Percentiles rank a stretch among this genome's conserved stretches.
These are phyloP conservation scores for Eristalinus sepulchralis DNA, from an alignment of 2,888 invertebrate genomes.

Conservation along the genomic window DNA sequence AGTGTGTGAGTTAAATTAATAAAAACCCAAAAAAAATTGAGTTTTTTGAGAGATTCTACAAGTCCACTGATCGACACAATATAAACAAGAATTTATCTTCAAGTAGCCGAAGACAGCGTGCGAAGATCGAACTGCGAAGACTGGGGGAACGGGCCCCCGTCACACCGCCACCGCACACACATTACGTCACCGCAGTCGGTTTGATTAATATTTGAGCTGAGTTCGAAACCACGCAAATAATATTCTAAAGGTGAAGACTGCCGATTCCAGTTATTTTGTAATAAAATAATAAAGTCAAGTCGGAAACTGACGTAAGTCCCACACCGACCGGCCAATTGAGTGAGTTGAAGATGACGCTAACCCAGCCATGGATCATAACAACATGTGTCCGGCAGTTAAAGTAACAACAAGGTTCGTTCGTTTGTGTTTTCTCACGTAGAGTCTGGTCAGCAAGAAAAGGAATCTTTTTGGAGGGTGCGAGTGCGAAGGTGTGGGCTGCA, in stretches of 20 bases:
- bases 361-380: slow-evolving; percentile 23
- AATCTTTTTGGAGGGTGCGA: background rate
- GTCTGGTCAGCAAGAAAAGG: slow-evolving; percentile 33
- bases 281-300: slow-evolving; percentile 13
- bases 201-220: slow-evolving; percentile 62
- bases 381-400: slow-evolving; percentile 32
- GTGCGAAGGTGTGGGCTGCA: background rate
- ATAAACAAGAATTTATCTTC: slow-evolving; percentile 44
- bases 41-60: slow-evolving; percentile 1
- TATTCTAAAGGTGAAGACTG: slow-evolving; percentile 53
- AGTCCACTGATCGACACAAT: slow-evolving; percentile 43
- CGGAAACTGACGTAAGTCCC: slow-evolving; percentile 64
- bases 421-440: background rate
- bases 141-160: background rate
- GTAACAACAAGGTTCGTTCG: background rate
- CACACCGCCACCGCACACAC: slow-evolving; percentile 25
- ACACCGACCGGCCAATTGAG: slow-evolving; percentile 37
- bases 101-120: slow-evolving; percentile 26
- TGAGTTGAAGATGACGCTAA: slow-evolving; percentile 37
- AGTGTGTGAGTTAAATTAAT: slow-evolving; percentile 17
- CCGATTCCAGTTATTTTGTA: slow-evolving; percentile 41
- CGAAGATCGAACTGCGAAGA: background rate
- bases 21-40: slow-evolving; percentile 12
- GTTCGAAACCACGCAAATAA: slow-evolving; percentile 59
- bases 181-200: slow-evolving; percentile 58